phyloP scores from a whole-genome alignment of 2,113 vertebrate species.

The Uria lomvia region DNA sequence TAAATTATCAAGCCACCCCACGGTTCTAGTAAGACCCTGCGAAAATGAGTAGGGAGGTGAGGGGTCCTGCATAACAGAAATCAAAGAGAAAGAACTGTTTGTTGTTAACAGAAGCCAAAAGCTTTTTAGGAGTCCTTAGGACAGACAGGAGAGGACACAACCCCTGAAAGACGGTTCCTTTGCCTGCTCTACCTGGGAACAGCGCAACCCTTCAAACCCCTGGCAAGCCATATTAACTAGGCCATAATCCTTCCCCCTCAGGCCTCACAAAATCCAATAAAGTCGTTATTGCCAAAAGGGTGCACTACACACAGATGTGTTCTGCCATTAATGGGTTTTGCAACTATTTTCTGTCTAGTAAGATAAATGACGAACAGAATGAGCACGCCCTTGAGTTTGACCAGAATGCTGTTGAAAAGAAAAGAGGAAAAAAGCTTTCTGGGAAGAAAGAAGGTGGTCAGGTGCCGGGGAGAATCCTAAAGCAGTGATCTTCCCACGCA shows the following conservation, averaged over 20 bases:
- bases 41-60: background rate
- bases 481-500: background rate
- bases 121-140: background rate
- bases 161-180: background rate
- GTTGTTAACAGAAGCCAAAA: background rate
- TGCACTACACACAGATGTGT: background rate
- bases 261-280: slow-evolving; percentile 3
- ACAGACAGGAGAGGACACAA: background rate
- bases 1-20: background rate
- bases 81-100: background rate
- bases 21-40: background rate
- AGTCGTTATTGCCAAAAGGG: background rate
- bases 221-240: background rate
- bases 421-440: background rate
- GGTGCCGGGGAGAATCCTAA: background rate
- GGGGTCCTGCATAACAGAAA: background rate
- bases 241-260: background rate
- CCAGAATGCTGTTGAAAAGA: background rate
- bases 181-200: background rate
- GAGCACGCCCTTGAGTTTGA: background rate
- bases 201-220: background rate
- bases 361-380: background rate
- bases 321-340: background rate
- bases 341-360: slow-evolving; percentile 2
- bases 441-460: background rate